phyloP scores from a whole-genome alignment of 35 echinoderm and acorn worm genomes.

The Amphiura filiformis region DNA sequence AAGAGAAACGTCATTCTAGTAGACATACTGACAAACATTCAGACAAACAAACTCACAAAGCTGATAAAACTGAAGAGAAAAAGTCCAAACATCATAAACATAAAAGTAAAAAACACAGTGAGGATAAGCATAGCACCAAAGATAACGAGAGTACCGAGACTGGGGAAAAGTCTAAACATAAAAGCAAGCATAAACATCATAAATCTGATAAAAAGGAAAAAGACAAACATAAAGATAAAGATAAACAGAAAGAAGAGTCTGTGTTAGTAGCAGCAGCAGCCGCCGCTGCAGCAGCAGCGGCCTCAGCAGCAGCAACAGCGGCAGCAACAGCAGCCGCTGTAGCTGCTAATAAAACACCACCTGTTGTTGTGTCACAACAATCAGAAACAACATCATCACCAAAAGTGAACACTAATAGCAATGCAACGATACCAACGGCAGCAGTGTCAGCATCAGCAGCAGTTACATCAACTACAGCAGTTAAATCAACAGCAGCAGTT shows the following conservation, averaged over 20 bases:
- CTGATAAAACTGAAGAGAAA: slow-evolving; percentile 27
- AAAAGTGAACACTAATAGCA: too few relatives aligned
- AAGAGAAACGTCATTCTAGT: slow-evolving; percentile 14
- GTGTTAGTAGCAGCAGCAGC: neutral
- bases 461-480: neutral
- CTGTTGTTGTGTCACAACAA: too few relatives aligned
- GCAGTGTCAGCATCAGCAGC: neutral
- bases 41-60: slow-evolving; percentile 18
- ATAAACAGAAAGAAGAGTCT: neutral
- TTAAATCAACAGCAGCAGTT: neutral
- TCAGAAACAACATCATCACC: neutral
- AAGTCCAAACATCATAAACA: slow-evolving; percentile 21
- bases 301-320: neutral
- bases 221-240: neutral
- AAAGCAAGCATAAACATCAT: slow-evolving; percentile 36
- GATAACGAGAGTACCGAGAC: neutral
- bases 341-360: too few relatives aligned
- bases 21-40: neutral
- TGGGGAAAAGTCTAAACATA: slow-evolving; percentile 23
- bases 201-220: slow-evolving; percentile 27
- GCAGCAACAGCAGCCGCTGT: neutral
- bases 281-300: neutral
- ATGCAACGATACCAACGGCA: too few relatives aligned
- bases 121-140: slow-evolving; percentile 17
- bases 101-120: slow-evolving; percentile 6